Base-by-base conservation (phyloP, 2,888 invertebrate species). In the Gryllus longicercus region DNA sequence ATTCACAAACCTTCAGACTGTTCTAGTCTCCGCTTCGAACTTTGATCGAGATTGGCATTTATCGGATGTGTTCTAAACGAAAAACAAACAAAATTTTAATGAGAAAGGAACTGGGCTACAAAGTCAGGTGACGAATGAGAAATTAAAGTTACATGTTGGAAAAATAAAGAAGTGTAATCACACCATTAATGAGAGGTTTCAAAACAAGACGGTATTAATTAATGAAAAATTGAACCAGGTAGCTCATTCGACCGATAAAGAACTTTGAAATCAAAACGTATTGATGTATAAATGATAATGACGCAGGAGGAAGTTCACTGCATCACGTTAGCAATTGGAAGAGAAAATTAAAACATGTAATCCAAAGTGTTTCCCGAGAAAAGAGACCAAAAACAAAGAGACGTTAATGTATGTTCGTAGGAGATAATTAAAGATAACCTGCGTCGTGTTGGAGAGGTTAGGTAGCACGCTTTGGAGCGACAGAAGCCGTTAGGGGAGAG, bases 381-480 rank as follows among this genome's bases (percentile, higher is more conserved):
- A 63, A 63, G 14, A 63, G n/a, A 63, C 12, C 12, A n/a, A 63
- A 63, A 63, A 63, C 14, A 63, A 16, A 63, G 14, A 63, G n/a
- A 63, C 63, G 63, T 63, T 63, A 63, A 63, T 63, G 8, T 63
- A 63, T 63, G 63, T 63, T 63, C 63, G 11, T n/a, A 12, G 16
- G n/a, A 63, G 63, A 63, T 63, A 63, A 63, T 63, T 63, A 63
- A 63, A 63, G 63, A 63, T 63, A 63, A 63, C 63, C n/a, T 63
- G n/a, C 63, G 63, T 18, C n/a, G 63, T 63, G 63, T 63, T 14
- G 12, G 63, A 0, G 63, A 18, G 38, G 63, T 63, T 63, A 63
- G n/a, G 63, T 18, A 63, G 16, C 63, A 63, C 63, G 63, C n/a
- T n/a, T 16, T 63, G 5, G 38, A 8, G 38, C 38, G 38, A 38